Conservation (phyloP, 2,888 invertebrate genomes). For the Epsilonema sp. region DNA sequence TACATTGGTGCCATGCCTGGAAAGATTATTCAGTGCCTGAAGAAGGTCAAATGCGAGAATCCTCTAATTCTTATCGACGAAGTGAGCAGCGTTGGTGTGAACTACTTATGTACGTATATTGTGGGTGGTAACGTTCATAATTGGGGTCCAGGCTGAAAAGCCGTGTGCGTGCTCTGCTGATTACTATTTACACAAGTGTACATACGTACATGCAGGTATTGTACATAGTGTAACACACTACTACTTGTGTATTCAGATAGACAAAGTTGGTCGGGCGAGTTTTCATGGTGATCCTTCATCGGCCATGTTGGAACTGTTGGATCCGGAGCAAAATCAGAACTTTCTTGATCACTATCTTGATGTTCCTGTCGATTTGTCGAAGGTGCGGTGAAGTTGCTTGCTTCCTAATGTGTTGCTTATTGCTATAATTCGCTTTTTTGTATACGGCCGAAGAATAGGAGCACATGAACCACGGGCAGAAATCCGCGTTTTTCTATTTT, state of each 20-base stretch:
- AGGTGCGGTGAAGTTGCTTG: too few species aligned
- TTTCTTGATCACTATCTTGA: slow-evolving; percentile 97
- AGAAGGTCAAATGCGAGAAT: slow-evolving; percentile 93
- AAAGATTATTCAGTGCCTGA: slow-evolving; percentile 92
- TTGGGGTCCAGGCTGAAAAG: too few species aligned
- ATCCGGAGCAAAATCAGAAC: slow-evolving; percentile 95
- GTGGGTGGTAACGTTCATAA: neutral
- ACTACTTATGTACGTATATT: neutral
- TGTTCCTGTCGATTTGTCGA: slow-evolving; percentile 85
- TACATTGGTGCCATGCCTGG: slow-evolving; percentile 99
- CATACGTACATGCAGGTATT: too few species aligned
- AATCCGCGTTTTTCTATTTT: too few species aligned
- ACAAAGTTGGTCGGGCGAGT: slow-evolving; percentile 47
- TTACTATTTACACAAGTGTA: too few species aligned
- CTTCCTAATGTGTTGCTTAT: neutral
- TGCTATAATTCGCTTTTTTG: neutral
- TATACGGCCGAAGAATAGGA: too few species aligned
- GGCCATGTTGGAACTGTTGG: slow-evolving; percentile 79
- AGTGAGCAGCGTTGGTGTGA: too few species aligned
- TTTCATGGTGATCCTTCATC: slow-evolving; percentile 95
- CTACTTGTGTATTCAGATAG: slow-evolving; percentile 30
- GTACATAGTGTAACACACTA: too few species aligned
- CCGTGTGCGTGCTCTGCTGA: too few species aligned
- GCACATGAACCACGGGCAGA: too few species aligned
- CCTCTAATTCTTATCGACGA: slow-evolving; percentile 93